These are phyloP conservation scores for Plestiodon gilberti DNA, from an alignment of 2,113 vertebrate species.

Conservation along the genomic window DNA sequence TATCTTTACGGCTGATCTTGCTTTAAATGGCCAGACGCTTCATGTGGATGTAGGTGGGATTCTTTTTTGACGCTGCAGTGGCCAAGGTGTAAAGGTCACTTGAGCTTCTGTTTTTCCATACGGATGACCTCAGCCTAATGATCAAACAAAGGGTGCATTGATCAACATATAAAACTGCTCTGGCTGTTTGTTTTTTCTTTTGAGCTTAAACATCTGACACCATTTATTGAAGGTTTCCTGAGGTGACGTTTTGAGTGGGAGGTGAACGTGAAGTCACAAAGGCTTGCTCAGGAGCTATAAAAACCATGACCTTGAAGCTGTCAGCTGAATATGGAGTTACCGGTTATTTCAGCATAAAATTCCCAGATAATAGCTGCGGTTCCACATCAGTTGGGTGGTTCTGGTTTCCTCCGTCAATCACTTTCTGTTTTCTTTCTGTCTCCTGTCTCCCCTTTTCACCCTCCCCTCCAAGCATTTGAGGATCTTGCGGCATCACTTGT, in stretches of 20 bases:
- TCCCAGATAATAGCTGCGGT: background rate
- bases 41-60: background rate
- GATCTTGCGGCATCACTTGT: conserved; percentile 87
- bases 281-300: background rate
- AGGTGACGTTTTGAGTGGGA: conserved; percentile 27
- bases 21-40: background rate
- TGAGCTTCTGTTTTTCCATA: background rate
- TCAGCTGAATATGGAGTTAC: conserved; percentile 33
- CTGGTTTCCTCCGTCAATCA: background rate
- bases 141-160: conserved; percentile 46
- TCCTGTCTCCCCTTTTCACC: background rate
- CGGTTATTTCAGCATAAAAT: conserved; percentile 15
- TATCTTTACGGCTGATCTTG: background rate
- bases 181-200: conserved; percentile 32
- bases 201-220: conserved; percentile 14
- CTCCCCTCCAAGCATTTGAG: conserved; percentile 81
- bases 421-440: background rate
- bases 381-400: background rate
- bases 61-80: background rate
- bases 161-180: conserved; percentile 16
- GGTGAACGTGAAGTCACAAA: background rate
- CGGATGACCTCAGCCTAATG: background rate
- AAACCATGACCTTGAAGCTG: conserved; percentile 20
- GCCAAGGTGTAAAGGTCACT: background rate
- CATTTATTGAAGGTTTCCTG: conserved; percentile 31